Evolutionary conservation across 2,888 invertebrate genomes (phyloP), one percentile per base, ranked within the genome.

Genomic region (Dolomedes plantarius): DNA sequence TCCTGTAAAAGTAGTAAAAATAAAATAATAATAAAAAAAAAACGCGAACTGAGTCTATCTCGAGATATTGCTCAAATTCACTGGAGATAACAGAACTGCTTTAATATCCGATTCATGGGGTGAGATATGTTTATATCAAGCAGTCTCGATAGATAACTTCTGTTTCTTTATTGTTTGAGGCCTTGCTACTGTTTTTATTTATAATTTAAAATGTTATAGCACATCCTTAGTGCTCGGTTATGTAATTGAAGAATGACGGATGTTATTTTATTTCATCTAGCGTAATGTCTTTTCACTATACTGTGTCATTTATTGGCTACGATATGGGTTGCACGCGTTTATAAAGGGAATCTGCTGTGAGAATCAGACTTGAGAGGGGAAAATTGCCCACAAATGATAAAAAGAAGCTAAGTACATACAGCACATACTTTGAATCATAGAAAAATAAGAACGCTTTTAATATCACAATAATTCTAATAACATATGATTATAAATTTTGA

Each of bases 91-190:
- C 56, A 23, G 11, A 6, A 56, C 23, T 5, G 5, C 56, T 56
- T 16, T 56, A 56, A 56, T 56, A 56, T 56, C 56, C 23, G 23
- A 56, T 56, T 56, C 56, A 56, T 56, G 56, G 23, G 23, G 11
- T 1, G 56, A 23, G 23, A 56, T 36, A 36, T 56, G 56, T 23
- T 19, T 19, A 23, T 1, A 56, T 56, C n/a, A 7, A 56, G 3
- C 19, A 23, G 56, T 23, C 23, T 16, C 16, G 56, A 56, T 56
- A 56, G 23, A 56, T 23, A 56, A 23, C 19, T 56, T n/a, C 23
- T 16, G 56, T 56, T 56, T 56, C 1, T 11, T 23, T 23, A 19
- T 19, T 6, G 23, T 56, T 36, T 2, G 56, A 23, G 36, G 16
- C 1, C 16, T 46, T 46, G 16, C 41, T 1, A 2, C 1, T 23